Conservation (phyloP, 2,888 invertebrate genomes). For the Steromphala cineraria region DNA sequence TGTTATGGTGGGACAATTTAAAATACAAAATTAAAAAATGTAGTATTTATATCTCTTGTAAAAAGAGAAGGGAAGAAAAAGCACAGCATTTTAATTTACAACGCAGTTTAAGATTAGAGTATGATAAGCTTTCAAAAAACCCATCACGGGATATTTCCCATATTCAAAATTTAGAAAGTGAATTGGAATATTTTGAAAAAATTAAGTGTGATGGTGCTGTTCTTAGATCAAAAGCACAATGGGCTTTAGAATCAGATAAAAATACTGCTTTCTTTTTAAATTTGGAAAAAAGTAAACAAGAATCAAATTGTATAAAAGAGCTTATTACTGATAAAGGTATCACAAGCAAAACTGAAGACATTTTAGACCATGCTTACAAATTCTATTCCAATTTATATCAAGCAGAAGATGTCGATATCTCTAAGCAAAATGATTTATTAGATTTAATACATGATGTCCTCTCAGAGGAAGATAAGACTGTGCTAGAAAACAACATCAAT, state of each 20-base stretch:
- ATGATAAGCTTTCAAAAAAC: no score
- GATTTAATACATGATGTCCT: background rate
- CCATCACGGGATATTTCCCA: no score
- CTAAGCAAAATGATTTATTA: background rate
- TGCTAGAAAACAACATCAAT: background rate
- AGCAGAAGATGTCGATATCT: background rate
- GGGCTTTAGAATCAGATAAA: background rate
- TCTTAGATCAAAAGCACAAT: background rate
- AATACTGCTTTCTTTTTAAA: background rate
- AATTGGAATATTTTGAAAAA: no score
- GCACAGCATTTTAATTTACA: no score
- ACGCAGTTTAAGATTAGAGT: no score
- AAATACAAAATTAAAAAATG: no score
- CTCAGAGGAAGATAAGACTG: background rate
- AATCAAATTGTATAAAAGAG: background rate
- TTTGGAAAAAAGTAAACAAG: background rate
- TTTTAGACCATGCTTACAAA: background rate
- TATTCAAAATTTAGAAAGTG: no score
- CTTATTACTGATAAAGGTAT: background rate
- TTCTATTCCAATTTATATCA: background rate
- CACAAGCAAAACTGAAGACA: background rate
- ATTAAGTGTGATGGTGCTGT: background rate
- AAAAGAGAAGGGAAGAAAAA: no score
- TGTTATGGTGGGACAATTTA: no score
- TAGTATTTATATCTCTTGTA: no score